These are phyloP conservation scores for Phenganax stokvisi DNA, from an alignment of 92 coral and sea anemone genomes.

Conservation along the genomic window DNA sequence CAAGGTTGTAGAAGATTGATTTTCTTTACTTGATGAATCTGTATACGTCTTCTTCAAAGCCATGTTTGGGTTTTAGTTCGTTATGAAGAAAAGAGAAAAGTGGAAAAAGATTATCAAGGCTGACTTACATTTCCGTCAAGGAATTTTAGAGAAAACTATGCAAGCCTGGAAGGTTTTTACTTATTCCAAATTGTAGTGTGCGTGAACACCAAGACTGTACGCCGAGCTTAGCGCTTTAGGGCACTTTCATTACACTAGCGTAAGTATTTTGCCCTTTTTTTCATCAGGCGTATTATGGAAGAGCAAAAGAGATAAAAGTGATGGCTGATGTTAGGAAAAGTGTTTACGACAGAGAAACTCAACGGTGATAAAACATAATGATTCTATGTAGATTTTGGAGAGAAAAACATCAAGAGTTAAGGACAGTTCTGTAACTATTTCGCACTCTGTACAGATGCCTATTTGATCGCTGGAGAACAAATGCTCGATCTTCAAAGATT, in stretches of 20 bases:
- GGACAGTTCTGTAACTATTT: background rate
- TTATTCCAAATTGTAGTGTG: background rate
- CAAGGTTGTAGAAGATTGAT: conserved; percentile 18
- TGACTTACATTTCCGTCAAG: conserved; percentile 12
- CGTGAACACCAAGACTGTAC: background rate
- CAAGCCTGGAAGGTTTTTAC: conserved; percentile 23
- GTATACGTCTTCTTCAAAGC: background rate
- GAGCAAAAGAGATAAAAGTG: background rate
- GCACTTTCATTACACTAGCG: too few species aligned
- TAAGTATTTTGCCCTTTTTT: background rate
- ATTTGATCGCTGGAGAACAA: conserved; percentile 15
- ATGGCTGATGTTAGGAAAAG: conserved; percentile 16
- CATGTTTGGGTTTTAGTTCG: conserved; percentile 16
- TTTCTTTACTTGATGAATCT: background rate
- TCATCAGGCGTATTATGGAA: background rate
- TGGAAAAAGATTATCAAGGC: conserved; percentile 23
- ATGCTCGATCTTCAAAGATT: background rate
- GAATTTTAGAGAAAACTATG: conserved; percentile 19
- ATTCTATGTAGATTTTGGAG: background rate
- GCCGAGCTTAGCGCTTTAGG: background rate
- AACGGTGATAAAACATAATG: background rate
- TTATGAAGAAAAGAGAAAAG: conserved; percentile 17
- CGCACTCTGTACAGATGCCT: background rate
- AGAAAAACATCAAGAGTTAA: background rate
- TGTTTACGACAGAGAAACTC: background rate